A percentile compares a stretch with the other conserved stretches of the same genome.
phyloP scores from a whole-genome alignment of 1,140 invertebrate genomes.

The Octopus sinensis region DNA sequence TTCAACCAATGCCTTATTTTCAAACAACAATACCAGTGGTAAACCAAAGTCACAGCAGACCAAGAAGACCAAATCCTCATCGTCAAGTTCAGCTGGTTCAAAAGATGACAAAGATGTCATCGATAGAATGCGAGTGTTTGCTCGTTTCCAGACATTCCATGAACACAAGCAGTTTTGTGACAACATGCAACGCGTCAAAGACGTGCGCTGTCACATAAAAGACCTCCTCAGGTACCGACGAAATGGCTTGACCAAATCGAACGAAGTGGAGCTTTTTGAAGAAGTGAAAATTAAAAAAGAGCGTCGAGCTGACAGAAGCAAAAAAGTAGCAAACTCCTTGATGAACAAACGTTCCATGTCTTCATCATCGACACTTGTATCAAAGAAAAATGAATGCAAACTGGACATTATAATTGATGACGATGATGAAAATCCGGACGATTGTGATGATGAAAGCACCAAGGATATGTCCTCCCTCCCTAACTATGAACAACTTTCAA shows the following conservation, averaged over 20 bases:
- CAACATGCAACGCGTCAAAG: slow-evolving; percentile 65
- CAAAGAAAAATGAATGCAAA: slow-evolving; percentile 25
- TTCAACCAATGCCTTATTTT: background rate
- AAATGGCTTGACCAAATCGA: slow-evolving; percentile 19
- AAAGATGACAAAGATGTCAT: slow-evolving; percentile 46
- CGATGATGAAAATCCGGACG: slow-evolving; percentile 36
- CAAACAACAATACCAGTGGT: slow-evolving; percentile 12
- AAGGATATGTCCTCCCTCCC: slow-evolving; percentile 47
- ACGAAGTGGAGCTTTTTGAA: slow-evolving; percentile 17
- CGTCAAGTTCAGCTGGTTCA: slow-evolving; percentile 2
- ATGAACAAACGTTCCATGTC: background rate
- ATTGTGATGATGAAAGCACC: slow-evolving; percentile 34
- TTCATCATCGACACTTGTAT: slow-evolving; percentile 4
- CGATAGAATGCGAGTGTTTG: slow-evolving; percentile 75
- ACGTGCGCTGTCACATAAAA: slow-evolving; percentile 23
- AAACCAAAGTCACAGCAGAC: slow-evolving; percentile 13
- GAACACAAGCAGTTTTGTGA: slow-evolving; percentile 75
- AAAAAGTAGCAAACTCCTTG: background rate
- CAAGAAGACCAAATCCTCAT: slow-evolving; percentile 9
- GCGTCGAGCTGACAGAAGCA: background rate
- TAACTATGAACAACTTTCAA: slow-evolving; percentile 51
- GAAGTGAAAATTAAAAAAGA: slow-evolving; percentile 14
- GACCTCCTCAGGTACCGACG: background rate
- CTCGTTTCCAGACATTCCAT: slow-evolving; percentile 79
- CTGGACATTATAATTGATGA: background rate